phyloP scores from a whole-genome alignment of 2,888 invertebrate species.

The Tuta absoluta region DNA sequence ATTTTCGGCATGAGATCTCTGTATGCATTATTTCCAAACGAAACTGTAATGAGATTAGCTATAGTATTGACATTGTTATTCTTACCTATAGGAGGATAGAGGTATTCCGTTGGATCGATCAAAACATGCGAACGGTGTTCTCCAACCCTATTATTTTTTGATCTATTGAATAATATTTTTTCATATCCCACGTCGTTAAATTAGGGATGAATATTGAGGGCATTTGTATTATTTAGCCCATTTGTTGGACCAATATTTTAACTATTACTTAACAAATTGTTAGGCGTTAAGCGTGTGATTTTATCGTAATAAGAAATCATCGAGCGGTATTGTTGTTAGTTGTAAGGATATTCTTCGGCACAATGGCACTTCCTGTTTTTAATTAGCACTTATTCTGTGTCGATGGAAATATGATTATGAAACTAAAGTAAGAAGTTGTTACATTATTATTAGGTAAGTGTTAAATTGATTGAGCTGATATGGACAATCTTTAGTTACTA shows the following conservation, averaged over 20 bases:
- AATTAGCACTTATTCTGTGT: slow-evolving; percentile 82
- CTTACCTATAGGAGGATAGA: slow-evolving; percentile 75
- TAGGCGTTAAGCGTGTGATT: slow-evolving; percentile 82
- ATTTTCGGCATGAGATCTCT: slow-evolving; percentile 71
- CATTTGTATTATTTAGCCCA: slow-evolving; percentile 82
- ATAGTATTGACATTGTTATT: slow-evolving; percentile 81
- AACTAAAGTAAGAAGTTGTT: slow-evolving; percentile 79
- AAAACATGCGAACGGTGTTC: slow-evolving; percentile 70
- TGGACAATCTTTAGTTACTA: slow-evolving; percentile 81
- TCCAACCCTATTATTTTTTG: slow-evolving; percentile 80
- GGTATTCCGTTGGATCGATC: slow-evolving; percentile 74
- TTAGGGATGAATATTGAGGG: slow-evolving; percentile 82
- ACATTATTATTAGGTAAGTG: slow-evolving; percentile 82
- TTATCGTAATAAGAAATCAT: slow-evolving; percentile 80
- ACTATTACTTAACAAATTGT: slow-evolving; percentile 82
- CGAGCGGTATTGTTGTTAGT: slow-evolving; percentile 81
- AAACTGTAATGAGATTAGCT: slow-evolving; percentile 81
- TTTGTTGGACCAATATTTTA: slow-evolving; percentile 82
- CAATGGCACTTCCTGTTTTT: slow-evolving; percentile 82
- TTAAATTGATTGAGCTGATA: slow-evolving; percentile 79
- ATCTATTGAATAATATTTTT: slow-evolving; percentile 81
- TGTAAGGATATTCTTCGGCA: slow-evolving; percentile 79
- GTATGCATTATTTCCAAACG: slow-evolving; percentile 74
- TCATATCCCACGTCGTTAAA: slow-evolving; percentile 81
- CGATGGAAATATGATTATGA: slow-evolving; percentile 79